These are phyloP conservation scores for Sturnira hondurensis DNA, from an alignment of 2,113 vertebrate genomes.

Conservation along the genomic window DNA sequence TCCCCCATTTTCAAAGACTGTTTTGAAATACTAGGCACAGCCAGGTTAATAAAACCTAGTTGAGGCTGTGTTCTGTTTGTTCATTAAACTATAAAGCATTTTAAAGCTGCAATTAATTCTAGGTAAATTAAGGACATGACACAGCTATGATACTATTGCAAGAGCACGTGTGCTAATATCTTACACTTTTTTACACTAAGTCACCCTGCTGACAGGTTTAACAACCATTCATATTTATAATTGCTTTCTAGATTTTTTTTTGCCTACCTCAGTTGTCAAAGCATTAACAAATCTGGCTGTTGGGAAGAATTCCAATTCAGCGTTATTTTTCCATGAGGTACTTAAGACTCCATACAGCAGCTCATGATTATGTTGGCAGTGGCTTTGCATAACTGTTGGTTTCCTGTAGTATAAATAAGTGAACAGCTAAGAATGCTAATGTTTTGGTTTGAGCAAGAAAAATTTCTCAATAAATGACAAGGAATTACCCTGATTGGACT, in stretches of 20 bases:
- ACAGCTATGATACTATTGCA: constrained; percentile 9
- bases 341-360: constrained; percentile 75
- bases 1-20: constrained; percentile 4
- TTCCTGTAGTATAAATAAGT: constrained; percentile 70
- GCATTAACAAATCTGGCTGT: constrained; percentile 59
- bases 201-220: constrained; percentile 65
- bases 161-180: constrained; percentile 56
- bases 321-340: constrained; percentile 75
- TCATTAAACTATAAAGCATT: constrained; percentile 62
- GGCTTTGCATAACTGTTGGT: constrained; percentile 52
- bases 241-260: constrained; percentile 39
- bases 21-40: constrained; percentile 57
- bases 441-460: constrained; percentile 69
- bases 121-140: constrained; percentile 52
- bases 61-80: constrained; percentile 39
- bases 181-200: constrained; percentile 63
- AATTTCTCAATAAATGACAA: constrained; percentile 59
- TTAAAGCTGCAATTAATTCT: constrained; percentile 66
- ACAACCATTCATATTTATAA: constrained; percentile 67
- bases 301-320: constrained; percentile 70
- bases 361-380: constrained; percentile 75
- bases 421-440: constrained; percentile 66
- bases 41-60: constrained; percentile 60
- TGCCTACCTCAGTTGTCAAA: constrained; percentile 56
- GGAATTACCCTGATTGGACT: constrained; percentile 61